Percentiles rank a stretch among this genome's conserved stretches.
phyloP scores from a whole-genome alignment of 30 jellyfish, hydroid and myxozoan species.

The Pelagia noctiluca region DNA sequence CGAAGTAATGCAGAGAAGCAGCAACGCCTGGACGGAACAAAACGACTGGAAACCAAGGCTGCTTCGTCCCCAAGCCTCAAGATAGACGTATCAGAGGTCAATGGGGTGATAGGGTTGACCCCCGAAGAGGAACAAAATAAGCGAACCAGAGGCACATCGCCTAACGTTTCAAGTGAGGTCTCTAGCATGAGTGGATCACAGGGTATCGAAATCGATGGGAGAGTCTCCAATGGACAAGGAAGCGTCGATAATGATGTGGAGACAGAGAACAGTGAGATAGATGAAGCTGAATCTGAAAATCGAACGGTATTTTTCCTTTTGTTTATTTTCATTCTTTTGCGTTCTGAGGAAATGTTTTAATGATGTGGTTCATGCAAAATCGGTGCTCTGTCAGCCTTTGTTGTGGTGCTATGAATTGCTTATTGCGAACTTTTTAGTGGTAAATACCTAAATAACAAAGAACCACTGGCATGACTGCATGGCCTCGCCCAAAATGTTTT shows the following conservation, averaged over 20 bases:
- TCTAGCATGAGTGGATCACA: constrained; percentile 50
- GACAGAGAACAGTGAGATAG: constrained; percentile 30
- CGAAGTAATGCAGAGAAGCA: constrained; percentile 64
- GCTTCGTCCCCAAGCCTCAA: constrained; percentile 57
- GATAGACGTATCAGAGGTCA: constrained; percentile 27
- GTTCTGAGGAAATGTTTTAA: too few relatives aligned
- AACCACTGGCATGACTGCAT: too few relatives aligned
- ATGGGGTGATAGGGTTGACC: constrained; percentile 46
- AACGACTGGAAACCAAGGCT: constrained; percentile 54
- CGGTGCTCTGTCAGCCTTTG: too few relatives aligned
- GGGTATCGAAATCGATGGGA: constrained; percentile 50
- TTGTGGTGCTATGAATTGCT: too few relatives aligned
- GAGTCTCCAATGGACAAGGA: constrained; percentile 73
- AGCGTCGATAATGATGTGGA: constrained; percentile 32
- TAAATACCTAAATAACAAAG: too few relatives aligned
- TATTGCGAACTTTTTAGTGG: too few relatives aligned
- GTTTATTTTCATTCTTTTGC: background rate
- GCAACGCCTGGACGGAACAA: constrained; percentile 42
- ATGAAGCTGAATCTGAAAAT: constrained; percentile 38
- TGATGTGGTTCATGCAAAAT: too few relatives aligned
- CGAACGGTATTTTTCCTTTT: constrained; percentile 35
- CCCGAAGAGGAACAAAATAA: constrained; percentile 22
- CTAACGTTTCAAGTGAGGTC: constrained; percentile 25
- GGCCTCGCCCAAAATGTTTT: too few relatives aligned
- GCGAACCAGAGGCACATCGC: constrained; percentile 6